Base-by-base conservation (phyloP, 2,113 vertebrate genomes). In the Patagioenas fasciata region DNA sequence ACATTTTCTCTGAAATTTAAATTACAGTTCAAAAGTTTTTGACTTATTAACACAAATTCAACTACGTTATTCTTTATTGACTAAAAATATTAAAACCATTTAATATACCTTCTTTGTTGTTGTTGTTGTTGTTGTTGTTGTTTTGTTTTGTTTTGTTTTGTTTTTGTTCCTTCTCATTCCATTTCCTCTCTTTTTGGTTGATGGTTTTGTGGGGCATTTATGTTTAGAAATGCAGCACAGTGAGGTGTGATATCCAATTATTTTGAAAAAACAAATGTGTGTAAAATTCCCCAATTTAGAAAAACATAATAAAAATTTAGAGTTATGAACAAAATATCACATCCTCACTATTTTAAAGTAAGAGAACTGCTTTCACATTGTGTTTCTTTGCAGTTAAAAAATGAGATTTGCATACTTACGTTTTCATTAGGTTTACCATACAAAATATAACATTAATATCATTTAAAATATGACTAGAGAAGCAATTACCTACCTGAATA, bases 301-400 rank as follows among this genome's bases (percentile, higher is more conserved):
- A 84, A 93, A 72, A 26, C 4, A n/a, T 2, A 31, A 14, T 8
- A 28, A 60, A 73, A 54, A 3, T 15, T 11, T 32, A 34, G 7
- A 31, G 1, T 64, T 56, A 44, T 36, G 0, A 70, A 36, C 69
- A 31, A 74, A 91, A 61, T 47, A 62, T 23, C 26, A 50, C 5
- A 10, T 38, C 71, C 15, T 70, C 8, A 11, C 1, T 66, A 34
- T 44, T 80, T 80, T 31, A n/a, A 83, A 86, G 32, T 25, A 77
- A 67, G 11, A 44, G 3, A 86, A 53, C 40, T 26, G 1, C 0
- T 89, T 2, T 67, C 8, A 23, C 54, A 42, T 11, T 72, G 1
- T 62, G 15, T 15, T 83, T 5, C 24, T 50, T 66, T 72, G 8
- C 4, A 62, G 20, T n/a, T 44, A 67, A 15, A 15, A 83, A 89